Base-by-base conservation (phyloP, 1,140 invertebrate species). In the Drosophila eugracilis region DNA sequence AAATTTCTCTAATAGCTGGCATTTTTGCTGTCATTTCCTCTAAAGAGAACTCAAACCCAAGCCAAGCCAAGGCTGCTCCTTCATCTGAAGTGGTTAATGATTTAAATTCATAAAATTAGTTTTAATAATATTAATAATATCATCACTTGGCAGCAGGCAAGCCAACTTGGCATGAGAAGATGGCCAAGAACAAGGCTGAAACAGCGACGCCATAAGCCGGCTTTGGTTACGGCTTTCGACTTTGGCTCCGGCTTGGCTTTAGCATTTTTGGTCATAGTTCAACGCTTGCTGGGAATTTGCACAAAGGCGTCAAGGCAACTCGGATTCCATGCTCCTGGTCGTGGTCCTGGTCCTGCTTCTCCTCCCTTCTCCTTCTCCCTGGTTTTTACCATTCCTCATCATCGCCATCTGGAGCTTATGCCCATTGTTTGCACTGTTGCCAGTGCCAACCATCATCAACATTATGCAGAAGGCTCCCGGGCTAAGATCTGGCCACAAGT, bases 121-220 rank as follows among this genome's bases (percentile, higher is more conserved):
- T 85, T 85, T 86, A 85, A 86, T 80, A 86, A 86, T 69, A 80
- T 85, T 80, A 85, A 85, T 78, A 76, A 76, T 70, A 79, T 79
- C 80, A 74, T 63, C 77, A 80, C 80, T 86, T 86, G 77, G 66
- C 73, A 80, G 60, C 80, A 53, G 21, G 36, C 28, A 36, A 32
- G 32, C 59, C 49, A 41, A 34, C 15, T 15, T 7, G 49, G 4
- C 7, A 12, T 10, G 17, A 37, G 34, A n/a, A n/a, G 32, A 10
- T 12, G 28, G 26, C 26, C 26, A 39, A 26, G 57, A 57, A 28
- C 17, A 12, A 22, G 26, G 30, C 54, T 63, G 41, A 3, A 22
- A 24, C 30, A 44, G 26, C 30, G 12, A 39, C 55, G 37, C 63
- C 60, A 74, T 84, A 84, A 84, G 75, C 80, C 76, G 76, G 76